Base-by-base conservation (phyloP, 2,888 invertebrate genomes). In the Argynnis bischoffii region DNA sequence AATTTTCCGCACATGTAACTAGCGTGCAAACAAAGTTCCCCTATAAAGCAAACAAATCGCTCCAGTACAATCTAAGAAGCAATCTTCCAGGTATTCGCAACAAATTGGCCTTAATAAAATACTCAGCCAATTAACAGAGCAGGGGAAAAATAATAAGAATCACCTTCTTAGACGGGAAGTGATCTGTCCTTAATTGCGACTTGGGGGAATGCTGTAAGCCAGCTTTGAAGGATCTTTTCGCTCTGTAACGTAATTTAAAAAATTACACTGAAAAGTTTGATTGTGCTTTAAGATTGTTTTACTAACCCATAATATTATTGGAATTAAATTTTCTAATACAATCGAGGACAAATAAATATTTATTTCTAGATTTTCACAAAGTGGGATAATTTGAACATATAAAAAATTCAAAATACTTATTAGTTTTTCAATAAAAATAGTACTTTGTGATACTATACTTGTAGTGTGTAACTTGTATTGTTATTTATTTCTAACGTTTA, bases 21-120 rank as follows among this genome's bases (percentile, higher is more conserved):
- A 61, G 50, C 61, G 35, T 35, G 11, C 35, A 41, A 14, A 51
- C 35, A 61, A 51, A 60, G 35, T 21, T 14, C 51, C 61, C 61
- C 67, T 57, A 78, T 76, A 77, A 75, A 71, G 67, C 66, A 72
- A 76, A 78, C 84, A 84, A 87, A 87, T 85, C 81, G 82, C 78
- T 77, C 76, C 73, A 74, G 71, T 73, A 75, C 75, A 74, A 75
- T 75, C 76, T 70, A 76, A 77, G 77, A 75, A 73, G 80, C 85
- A 83, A 85, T 87, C 86, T 82, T 78, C 77, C 90, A 89, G 90
- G 90, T 90, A 90, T 88, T 86, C 78, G 80, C 80, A 79, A 89
- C 90, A 90, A 90, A 90, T 90, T 90, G 90, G 84, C 85, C 82
- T 84, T 87, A 88, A 90, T 90, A 89, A 90, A 90, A 89, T 88